Percentiles rank a stretch among this genome's conserved stretches.
phyloP scores from a whole-genome alignment of 2,797 vertebrate genomes.

The Sebastes diploproa region DNA sequence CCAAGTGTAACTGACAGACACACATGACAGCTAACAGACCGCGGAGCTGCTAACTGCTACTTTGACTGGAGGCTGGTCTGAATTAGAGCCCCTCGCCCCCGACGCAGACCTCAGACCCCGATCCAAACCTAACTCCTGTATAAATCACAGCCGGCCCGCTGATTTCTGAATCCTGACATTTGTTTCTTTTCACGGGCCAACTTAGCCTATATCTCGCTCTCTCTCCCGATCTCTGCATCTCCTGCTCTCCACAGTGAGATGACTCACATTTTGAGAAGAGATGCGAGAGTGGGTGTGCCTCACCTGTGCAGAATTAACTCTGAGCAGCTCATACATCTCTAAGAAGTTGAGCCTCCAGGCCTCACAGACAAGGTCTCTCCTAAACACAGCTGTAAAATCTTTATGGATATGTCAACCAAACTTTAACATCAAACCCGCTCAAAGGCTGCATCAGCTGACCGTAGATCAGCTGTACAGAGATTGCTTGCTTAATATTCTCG shows the following conservation, averaged over 20 bases:
- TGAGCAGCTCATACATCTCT: conserved; percentile 40
- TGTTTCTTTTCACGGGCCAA: conserved; percentile 71
- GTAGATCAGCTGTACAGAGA: background rate
- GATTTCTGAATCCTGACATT: conserved; percentile 69
- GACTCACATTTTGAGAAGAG: conserved; percentile 18
- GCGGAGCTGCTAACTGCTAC: conserved; percentile 54
- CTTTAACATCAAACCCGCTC: conserved; percentile 31
- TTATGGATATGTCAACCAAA: conserved; percentile 62
- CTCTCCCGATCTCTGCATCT: background rate
- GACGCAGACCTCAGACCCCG: conserved; percentile 42
- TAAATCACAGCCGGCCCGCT: conserved; percentile 62
- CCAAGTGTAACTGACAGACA: conserved; percentile 46
- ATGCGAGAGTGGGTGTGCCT: background rate
- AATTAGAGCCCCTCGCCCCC: conserved; percentile 56
- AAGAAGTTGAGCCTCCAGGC: conserved; percentile 19
- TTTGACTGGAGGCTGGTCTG: conserved; percentile 60
- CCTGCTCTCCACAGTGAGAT: background rate
- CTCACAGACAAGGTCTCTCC: conserved; percentile 40
- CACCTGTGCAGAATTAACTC: conserved; percentile 53
- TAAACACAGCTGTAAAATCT: conserved; percentile 68
- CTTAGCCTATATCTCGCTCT: conserved; percentile 24
- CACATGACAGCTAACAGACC: conserved; percentile 57
- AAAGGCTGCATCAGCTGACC: conserved; percentile 7
- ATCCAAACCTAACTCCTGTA: conserved; percentile 53
- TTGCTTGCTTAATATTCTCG: background rate